Base-by-base conservation (phyloP, 2,113 vertebrate species). In the Balaeniceps rex region DNA sequence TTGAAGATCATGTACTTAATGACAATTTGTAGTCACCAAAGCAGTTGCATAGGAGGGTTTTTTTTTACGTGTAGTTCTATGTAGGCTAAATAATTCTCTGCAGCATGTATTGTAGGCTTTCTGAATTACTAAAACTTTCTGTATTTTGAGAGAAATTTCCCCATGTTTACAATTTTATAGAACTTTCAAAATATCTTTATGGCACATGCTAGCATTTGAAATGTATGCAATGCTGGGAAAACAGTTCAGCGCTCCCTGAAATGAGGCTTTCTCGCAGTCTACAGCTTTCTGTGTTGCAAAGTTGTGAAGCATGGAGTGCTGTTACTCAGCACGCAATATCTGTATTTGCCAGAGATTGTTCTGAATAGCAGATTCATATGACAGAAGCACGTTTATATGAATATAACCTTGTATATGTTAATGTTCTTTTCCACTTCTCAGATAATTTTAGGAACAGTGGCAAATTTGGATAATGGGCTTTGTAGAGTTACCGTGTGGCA, bases 181-280 rank as follows among this genome's bases (percentile, higher is more conserved):
- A 60, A 47, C 26, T 72, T 84, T n/a, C 3, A 29, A 64, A 88
- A 52, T 60, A 18, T 46, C 46, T 64, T 42, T 33, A 28, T 26
- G 31, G 33, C 24, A 10, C 2, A 1, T 34, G 31, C 17, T 82
- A 19, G 13, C 4, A 2, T 75, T 76, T 71, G 38, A 58, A 63
- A 72, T 63, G 29, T 11, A 21, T 64, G 60, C 19, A 13, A 4
- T 38, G 23, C 47, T 81, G 82, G 25, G 66, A 40, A 75, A 72
- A 75, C 5, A 66, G 46, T 36, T 6, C 18, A 34, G 36, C 1
- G 10, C 51, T 54, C 2, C 0, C 25, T 8, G 46, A 51, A 83
- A 21, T 0, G 0, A 49, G 42, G 9, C 36, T 70, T 74, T 54
- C 3, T 54, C 3, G 3, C 47, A 19, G 21, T 54, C 34, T 29